Evolutionary conservation across 1,140 invertebrate genomes (phyloP).

Genomic region (Drosophila ficusphila): DNA sequence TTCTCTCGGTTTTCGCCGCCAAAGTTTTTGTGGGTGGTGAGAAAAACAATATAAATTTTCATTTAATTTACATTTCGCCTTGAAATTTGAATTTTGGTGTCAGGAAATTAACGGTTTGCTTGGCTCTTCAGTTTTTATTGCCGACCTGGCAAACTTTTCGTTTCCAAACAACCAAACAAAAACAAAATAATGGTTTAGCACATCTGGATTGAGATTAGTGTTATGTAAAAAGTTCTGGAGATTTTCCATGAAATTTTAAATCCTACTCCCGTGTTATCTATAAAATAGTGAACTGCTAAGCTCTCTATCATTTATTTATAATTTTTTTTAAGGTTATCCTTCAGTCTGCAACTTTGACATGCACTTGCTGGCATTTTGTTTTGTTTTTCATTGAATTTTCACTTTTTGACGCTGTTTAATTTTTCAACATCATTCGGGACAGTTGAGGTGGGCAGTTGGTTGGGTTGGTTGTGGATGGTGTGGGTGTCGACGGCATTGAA

Average conservation of each 20-base stretch:
- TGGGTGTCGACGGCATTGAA: conserved; percentile 20
- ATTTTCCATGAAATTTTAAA: too few species aligned
- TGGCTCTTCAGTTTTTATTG: too few species aligned
- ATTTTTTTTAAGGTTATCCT: too few species aligned
- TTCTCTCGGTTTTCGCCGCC: neutral
- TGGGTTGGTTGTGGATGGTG: neutral
- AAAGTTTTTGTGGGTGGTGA: neutral
- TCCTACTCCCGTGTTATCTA: neutral
- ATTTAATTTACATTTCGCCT: conserved; percentile 62
- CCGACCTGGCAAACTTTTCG: too few species aligned
- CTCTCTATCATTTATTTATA: neutral
- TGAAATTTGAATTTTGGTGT: conserved; percentile 41
- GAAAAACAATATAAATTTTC: conserved; percentile 40
- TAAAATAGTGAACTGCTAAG: neutral
- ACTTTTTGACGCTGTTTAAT: conserved; percentile 29
- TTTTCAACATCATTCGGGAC: conserved; percentile 34
- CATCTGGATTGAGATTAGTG: too few species aligned
- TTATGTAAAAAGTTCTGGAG: too few species aligned
- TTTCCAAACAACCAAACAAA: neutral
- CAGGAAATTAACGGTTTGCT: neutral
- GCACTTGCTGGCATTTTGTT: neutral
- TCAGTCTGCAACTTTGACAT: neutral
- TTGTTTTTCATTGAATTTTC: conserved; percentile 24
- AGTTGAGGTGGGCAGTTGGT: conserved; percentile 7
- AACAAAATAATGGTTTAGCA: too few species aligned